Base-by-base conservation (phyloP, 2,888 invertebrate species). In the Lasius fuliginosus region DNA sequence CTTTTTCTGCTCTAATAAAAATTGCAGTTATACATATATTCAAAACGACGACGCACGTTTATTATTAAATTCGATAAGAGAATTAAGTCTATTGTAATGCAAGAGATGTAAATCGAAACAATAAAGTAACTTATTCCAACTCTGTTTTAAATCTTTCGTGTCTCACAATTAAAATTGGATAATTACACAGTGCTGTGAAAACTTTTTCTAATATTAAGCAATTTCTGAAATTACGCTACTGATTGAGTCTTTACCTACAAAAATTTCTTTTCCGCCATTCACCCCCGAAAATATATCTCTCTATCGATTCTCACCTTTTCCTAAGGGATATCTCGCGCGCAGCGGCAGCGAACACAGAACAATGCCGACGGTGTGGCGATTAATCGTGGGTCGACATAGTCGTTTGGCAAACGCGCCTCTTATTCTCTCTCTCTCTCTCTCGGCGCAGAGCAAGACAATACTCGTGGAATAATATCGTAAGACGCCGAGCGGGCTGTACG, bases 401-500 rank as follows among this genome's bases (percentile, higher is more conserved):
- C 73, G 85, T 88, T 87, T 85, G 85, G 84, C 86, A 84, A 87
- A 88, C 87, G 81, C 73, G 87, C 76, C 73, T 65, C 53, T 53
- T 53, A 49, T 67, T 33, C 49, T 11, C 5, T 9, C 33, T 56
- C 40, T n/a, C n/a, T 60, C 42, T 15, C 8, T 23, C 33, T 18
- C 40, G 36, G 36, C 62, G 58, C 53, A n/a, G 58, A n/a, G 74
- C 82, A 79, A 86, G 85, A 89, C 84, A 90, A 90, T 90, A 67
- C 87, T 75, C 81, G 30, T n/a, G 71, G 86, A 86, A 90, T 89
- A 90, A 90, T 90, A 90, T 87, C 82, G 87, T 89, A 88, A 86
- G 87, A 84, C 81, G 60, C 82, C 84, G 60, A 73, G 60, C 62
- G 46, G 83, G 85, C 33, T 84, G 36, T 60, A 85, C 64, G 76